These are phyloP conservation scores for Propithecus coquereli DNA, from an alignment of 2,113 vertebrate genomes.

Conservation along the genomic window DNA sequence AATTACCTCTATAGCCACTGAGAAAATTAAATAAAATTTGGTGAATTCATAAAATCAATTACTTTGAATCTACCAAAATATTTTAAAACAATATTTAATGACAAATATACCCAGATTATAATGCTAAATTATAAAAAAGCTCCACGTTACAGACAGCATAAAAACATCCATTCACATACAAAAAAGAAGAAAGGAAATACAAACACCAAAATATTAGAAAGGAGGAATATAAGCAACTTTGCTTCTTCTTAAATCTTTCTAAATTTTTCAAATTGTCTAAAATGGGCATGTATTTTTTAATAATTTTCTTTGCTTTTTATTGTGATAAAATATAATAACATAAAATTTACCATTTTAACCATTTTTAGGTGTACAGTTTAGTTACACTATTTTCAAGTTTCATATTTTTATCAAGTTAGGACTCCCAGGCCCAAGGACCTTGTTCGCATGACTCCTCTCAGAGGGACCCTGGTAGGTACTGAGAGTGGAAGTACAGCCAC, in stretches of 20 bases:
- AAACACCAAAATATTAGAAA: not conserved
- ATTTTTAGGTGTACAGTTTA: not conserved
- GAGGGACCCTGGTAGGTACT: too few species aligned
- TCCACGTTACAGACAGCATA: not conserved
- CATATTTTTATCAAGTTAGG: not conserved
- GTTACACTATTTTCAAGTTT: not conserved
- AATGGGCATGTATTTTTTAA: not conserved
- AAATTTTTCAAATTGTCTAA: not conserved
- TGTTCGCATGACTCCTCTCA: not conserved
- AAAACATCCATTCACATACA: not conserved
- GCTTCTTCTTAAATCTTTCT: not conserved
- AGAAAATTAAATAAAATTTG: not conserved
- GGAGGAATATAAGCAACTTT: not conserved
- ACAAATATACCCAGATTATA: not conserved
- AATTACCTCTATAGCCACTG: not conserved
- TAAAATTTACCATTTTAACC: not conserved
- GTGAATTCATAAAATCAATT: not conserved
- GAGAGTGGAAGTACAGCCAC: not conserved
- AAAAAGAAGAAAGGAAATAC: not conserved
- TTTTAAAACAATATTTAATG: constrained; percentile 7
- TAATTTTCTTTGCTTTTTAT: not conserved
- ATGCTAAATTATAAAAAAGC: not conserved
- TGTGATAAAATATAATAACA: not conserved
- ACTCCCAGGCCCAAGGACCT: not conserved
- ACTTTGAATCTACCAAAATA: constrained; percentile 9